phyloP scores from a whole-genome alignment of 2,888 invertebrate genomes.

The Sialis fuliginosa region DNA sequence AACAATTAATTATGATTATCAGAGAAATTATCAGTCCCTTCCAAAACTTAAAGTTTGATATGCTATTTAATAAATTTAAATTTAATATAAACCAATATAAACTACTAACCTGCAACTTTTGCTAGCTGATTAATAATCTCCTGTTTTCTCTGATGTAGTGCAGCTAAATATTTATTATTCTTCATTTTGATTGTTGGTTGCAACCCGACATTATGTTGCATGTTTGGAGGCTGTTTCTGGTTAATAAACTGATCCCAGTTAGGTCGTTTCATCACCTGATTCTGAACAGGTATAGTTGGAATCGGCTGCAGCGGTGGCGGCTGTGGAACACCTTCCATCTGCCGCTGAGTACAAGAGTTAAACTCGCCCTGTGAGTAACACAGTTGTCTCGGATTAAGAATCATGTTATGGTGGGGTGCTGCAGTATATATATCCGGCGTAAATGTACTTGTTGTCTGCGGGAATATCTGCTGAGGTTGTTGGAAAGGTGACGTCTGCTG shows the following conservation, averaged over 20 bases:
- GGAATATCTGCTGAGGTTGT: constrained; percentile 19
- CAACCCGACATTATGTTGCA: constrained; percentile 9
- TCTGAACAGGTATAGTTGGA: constrained; percentile 1
- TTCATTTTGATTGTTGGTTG: too few relatives aligned
- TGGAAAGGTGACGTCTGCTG: constrained; percentile 14
- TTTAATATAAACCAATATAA: too few relatives aligned
- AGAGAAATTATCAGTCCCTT: too few relatives aligned
- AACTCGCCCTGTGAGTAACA: constrained; percentile 10
- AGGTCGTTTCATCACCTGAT: constrained; percentile 7
- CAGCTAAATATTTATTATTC: constrained; percentile 21
- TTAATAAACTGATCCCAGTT: constrained; percentile 9
- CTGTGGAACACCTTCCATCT: background rate
- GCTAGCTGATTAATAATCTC: constrained; percentile 42
- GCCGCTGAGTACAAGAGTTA: background rate
- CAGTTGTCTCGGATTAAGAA: constrained; percentile 11
- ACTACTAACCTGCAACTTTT: constrained; percentile 26
- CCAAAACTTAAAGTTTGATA: too few relatives aligned
- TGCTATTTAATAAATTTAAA: too few relatives aligned
- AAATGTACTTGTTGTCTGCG: constrained; percentile 17
- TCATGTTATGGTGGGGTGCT: constrained; percentile 17
- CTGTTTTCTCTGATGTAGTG: constrained; percentile 39
- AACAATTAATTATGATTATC: too few relatives aligned
- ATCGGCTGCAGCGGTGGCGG: background rate
- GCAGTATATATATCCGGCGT: constrained; percentile 20
- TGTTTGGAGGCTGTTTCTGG: constrained; percentile 14